These are phyloP conservation scores for Enteromius argenteus DNA, from an alignment of 2,797 vertebrate genomes.

Conservation along the genomic window DNA sequence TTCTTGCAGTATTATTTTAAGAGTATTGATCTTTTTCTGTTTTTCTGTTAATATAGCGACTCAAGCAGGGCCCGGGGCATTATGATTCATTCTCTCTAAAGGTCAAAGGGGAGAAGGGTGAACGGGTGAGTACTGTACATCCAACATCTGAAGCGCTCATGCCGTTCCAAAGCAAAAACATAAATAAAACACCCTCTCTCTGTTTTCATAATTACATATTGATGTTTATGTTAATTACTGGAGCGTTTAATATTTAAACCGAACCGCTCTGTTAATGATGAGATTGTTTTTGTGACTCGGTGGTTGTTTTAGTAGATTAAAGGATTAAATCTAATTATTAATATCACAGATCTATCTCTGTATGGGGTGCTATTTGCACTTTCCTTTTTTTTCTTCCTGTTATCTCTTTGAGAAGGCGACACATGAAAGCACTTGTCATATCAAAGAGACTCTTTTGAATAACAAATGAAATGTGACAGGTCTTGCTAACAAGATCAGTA, in stretches of 20 bases:
- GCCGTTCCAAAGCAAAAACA: background rate
- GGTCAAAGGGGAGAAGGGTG: constrained; percentile 87
- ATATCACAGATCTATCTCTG: constrained; percentile 9
- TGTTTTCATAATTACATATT: background rate
- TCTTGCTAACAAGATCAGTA: constrained; percentile 36
- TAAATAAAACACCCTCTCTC: background rate
- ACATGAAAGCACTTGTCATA: constrained; percentile 49
- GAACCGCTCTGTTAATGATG: constrained; percentile 15
- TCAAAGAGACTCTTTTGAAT: constrained; percentile 49
- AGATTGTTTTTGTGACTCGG: constrained; percentile 17
- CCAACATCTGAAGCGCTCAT: background rate
- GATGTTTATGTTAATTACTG: constrained; percentile 16
- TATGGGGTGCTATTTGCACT: constrained; percentile 22
- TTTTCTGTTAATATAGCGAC: constrained; percentile 70
- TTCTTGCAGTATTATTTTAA: background rate
- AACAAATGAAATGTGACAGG: constrained; percentile 42
- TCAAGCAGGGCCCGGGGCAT: constrained; percentile 70
- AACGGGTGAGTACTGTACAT: constrained; percentile 77
- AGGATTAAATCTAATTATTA: constrained; percentile 46
- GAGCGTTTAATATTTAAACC: constrained; percentile 11
- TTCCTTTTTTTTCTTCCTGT: background rate
- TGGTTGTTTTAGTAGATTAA: constrained; percentile 41
- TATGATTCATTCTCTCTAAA: constrained; percentile 76
- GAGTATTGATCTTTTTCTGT: background rate
- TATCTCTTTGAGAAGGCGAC: constrained; percentile 35